These are phyloP conservation scores for Sesia bembeciformis DNA, from an alignment of 2,888 invertebrate genomes.

Conservation along the genomic window DNA sequence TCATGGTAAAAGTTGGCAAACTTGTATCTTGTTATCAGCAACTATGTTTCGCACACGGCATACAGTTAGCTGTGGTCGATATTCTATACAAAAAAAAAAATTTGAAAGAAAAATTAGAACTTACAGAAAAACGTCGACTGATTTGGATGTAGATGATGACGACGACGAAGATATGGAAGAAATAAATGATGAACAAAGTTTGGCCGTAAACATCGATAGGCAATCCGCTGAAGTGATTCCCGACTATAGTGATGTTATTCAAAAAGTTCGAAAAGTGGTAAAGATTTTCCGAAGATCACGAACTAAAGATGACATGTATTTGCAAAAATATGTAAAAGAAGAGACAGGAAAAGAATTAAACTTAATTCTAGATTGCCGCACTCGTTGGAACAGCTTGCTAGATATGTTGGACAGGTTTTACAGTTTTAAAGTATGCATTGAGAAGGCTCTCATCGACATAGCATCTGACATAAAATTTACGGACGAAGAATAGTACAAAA, in stretches of 20 bases:
- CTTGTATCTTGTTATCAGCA: conserved; percentile 8
- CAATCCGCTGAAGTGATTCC: conserved; percentile 5
- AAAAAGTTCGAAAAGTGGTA: conserved; percentile 12
- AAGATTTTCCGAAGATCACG: conserved; percentile 12
- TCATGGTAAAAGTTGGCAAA: conserved; percentile 12
- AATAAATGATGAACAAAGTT: conserved; percentile 1
- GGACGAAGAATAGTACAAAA: conserved; percentile 3
- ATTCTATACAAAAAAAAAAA: conserved; percentile 14
- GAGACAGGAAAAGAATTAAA: conserved; percentile 8
- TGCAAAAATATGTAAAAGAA: conserved; percentile 8
- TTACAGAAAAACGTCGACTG: background rate
- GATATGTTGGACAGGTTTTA: conserved; percentile 10
- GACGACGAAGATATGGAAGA: conserved; percentile 5
- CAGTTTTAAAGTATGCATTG: conserved; percentile 6
- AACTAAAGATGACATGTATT: conserved; percentile 13
- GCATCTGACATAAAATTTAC: conserved; percentile 5
- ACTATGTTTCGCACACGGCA: conserved; percentile 16
- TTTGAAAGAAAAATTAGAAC: conserved; percentile 1
- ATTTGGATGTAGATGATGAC: conserved; percentile 3
- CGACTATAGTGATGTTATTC: conserved; percentile 10
- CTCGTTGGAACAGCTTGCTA: conserved; percentile 12
- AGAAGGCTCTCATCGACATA: background rate
- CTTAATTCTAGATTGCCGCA: conserved; percentile 11
- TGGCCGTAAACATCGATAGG: conserved; percentile 4
- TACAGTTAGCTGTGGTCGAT: conserved; percentile 14